Conservation (phyloP, 2,888 invertebrate species). For the Andrena trimmerana region DNA sequence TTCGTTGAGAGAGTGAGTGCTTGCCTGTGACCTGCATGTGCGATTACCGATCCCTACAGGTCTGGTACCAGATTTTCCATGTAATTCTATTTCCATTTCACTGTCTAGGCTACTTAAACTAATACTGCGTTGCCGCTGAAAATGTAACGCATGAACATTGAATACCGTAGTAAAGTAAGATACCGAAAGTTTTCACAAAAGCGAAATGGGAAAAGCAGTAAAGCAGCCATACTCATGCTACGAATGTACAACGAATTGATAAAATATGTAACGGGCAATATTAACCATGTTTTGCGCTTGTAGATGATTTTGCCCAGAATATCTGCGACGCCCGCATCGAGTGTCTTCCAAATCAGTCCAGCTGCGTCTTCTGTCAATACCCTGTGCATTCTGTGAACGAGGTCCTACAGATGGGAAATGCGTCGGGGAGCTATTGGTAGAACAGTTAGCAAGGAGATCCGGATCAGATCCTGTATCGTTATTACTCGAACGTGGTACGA, state of each 20-base stretch:
- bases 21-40: conserved; percentile 84
- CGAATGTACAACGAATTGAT: conserved; percentile 30
- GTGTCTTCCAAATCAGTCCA: conserved; percentile 94
- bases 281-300: conserved; percentile 83
- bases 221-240: conserved; percentile 58
- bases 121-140: conserved; percentile 86
- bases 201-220: conserved; percentile 48
- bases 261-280: conserved; percentile 54
- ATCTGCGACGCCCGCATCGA: conserved; percentile 79
- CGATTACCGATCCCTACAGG: conserved; percentile 85
- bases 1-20: conserved; percentile 95
- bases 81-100: conserved; percentile 89
- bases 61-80: conserved; percentile 86
- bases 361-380: conserved; percentile 90
- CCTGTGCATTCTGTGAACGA: conserved; percentile 86
- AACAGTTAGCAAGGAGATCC: conserved; percentile 85
- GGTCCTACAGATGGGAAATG: conserved; percentile 83
- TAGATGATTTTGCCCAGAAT: conserved; percentile 81
- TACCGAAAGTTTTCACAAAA: conserved; percentile 34
- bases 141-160: conserved; percentile 50
- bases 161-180: conserved; percentile 28
- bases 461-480: conserved; percentile 86
- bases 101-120: conserved; percentile 94
- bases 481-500: conserved; percentile 85
- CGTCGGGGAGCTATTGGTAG: conserved; percentile 86